Base-by-base conservation (phyloP, 2,888 invertebrate genomes). In the Phasia obesa region DNA sequence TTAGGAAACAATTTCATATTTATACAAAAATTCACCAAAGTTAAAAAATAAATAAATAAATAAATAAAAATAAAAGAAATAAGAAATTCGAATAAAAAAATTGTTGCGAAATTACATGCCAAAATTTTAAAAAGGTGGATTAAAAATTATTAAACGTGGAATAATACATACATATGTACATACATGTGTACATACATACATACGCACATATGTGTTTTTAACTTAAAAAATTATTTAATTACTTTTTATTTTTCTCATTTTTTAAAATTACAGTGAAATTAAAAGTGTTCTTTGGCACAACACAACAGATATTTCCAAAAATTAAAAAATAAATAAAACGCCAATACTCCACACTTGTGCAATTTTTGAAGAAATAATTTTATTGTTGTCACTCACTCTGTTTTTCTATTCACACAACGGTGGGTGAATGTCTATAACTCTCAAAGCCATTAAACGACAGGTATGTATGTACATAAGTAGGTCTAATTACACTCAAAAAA, bases 391-490 rank as follows among this genome's bases (percentile, higher is more conserved):
- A n/a, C 35, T 64, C n/a, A 57, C 57, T 27, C 80, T 47, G 44
- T 42, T 55, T 19, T 65, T 44, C 25, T 38, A 65, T 57, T 38
- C 60, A 57, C 62, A 51, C 49, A 62, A 62, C 73, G 47, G 74
- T 74, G 77, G 77, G 74, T 70, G 82, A 82, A 75, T 78, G 74
- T 65, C 47, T 60, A 38, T 15, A 49, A 60, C 70, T 75, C 65
- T 64, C 69, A 74, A 78, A 70, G 78, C 25, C 62, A 44, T 60
- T 70, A 42, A 70, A 55, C 70, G 23, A 70, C 82, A 83, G 82
- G 82, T 83, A 83, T 35, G 35, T 35, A 35, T 21, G 78, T 81
- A 83, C 78, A 78, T 83, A 83, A 11, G 35, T 35, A 35, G 27
- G 78, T 81, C 19, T 9, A 17, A 19, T 59, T 57, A 31, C 62